Base-by-base conservation (phyloP, 2,888 invertebrate species). In the Acanthoscelides obtectus region DNA sequence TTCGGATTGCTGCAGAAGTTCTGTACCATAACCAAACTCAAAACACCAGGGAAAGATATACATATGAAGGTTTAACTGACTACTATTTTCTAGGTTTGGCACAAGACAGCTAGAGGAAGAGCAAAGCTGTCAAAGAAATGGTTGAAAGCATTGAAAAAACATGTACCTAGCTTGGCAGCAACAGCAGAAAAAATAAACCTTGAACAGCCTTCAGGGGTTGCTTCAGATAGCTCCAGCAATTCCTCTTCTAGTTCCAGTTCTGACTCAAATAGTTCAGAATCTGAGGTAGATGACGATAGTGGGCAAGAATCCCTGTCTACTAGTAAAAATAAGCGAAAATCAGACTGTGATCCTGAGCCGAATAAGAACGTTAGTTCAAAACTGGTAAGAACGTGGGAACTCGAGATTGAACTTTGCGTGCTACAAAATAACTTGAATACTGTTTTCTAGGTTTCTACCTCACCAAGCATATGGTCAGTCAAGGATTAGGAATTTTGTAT, bases 101-200 rank as follows among this genome's bases (percentile, higher is more conserved):
- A 98, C 84, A 98, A 99, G 87, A 98, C 98, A 6, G 94, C 96
- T 1, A 90, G 97, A 66, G 98, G 98, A 21, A 75, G 99, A 27
- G 99, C 99, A 3, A 99, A 99, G 86, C 87, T 99, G 63, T 97
- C 98, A 4, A 92, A 92, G 74, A 98, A 97, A 84, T 98, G 98
- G 97, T 87, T 95, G 81, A 86, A 73, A 82, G 89, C 74, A 84
- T 87, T 88, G 86, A 88, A 81, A 67, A 81, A 82, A 77, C 92
- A 93, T 81, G 93, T 95, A 77, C 91, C 94, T 2, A 92, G 94
- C 27, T 84, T 97, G 73, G 94, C 93, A 64, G 89, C 90, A 78
- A 84, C 95, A 69, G 95, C 96, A 2, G 94, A 94, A 80, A 88
- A 89, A 79, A 93, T 97, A 80, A 97, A 98, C 85, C 88, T 97